phyloP scores from a whole-genome alignment of 1,140 invertebrate species.

The Meloidogyne floridensis region DNA sequence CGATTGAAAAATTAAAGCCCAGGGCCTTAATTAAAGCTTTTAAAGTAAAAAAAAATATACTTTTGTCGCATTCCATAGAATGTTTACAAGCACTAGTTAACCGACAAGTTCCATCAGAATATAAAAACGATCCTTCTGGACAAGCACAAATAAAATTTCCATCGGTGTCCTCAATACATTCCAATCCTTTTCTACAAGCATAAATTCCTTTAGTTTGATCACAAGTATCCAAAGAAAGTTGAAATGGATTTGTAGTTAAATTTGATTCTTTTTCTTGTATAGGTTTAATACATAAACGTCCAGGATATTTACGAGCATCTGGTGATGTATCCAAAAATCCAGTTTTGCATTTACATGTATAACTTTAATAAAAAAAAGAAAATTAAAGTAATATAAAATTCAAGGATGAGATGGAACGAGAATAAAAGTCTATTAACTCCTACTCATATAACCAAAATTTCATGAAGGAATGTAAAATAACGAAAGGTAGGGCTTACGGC shows the following conservation, averaged over 20 bases:
- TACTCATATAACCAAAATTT: too few species aligned
- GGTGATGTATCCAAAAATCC: constrained; percentile 63
- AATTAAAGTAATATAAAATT: not conserved
- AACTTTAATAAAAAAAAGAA: constrained; percentile 24
- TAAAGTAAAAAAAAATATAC: not conserved
- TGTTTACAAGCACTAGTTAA: constrained; percentile 53
- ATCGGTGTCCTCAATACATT: constrained; percentile 22
- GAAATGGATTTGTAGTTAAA: constrained; percentile 23
- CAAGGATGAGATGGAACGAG: too few species aligned
- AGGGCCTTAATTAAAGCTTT: too few species aligned
- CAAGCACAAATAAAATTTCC: constrained; percentile 38
- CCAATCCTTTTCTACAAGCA: constrained; percentile 24
- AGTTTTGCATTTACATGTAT: constrained; percentile 52
- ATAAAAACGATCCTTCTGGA: constrained; percentile 58
- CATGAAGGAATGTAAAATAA: too few species aligned
- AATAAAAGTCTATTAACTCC: too few species aligned
- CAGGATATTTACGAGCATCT: constrained; percentile 62
- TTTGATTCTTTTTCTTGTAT: constrained; percentile 24
- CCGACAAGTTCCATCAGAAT: constrained; percentile 57
- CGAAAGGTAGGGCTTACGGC: too few species aligned
- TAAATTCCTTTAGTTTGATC: constrained; percentile 13
- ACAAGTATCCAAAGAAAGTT: constrained; percentile 31
- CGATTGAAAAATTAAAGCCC: too few species aligned
- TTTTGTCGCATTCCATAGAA: constrained; percentile 58
- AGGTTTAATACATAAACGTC: constrained; percentile 62